Percentiles rank a stretch among this genome's conserved stretches.
These are phyloP conservation scores for Barypeithes pellucidus DNA, from an alignment of 2,888 invertebrate genomes.

Conservation along the genomic window DNA sequence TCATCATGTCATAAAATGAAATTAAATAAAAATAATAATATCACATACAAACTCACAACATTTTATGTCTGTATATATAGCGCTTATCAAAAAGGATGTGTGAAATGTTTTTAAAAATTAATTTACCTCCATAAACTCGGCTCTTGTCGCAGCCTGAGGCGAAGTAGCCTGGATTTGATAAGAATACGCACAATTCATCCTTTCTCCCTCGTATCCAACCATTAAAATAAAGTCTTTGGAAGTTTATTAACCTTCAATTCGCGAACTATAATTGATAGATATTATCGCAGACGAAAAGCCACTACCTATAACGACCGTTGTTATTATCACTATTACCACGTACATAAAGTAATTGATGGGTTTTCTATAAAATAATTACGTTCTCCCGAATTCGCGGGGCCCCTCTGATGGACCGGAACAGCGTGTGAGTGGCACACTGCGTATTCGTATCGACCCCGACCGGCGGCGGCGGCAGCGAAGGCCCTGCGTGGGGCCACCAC, in stretches of 20 bases:
- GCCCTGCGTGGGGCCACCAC: conserved; percentile 54
- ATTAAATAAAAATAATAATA: too few relatives aligned
- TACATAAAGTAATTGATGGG: conserved; percentile 63
- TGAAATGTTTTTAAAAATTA: too few relatives aligned
- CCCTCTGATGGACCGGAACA: conserved; percentile 62
- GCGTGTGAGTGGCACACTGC: conserved; percentile 62
- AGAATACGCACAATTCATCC: conserved; percentile 68
- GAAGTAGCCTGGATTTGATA: conserved; percentile 68
- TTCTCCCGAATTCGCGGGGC: conserved; percentile 36
- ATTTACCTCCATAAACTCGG: conserved; percentile 68
- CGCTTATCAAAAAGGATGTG: too few relatives aligned
- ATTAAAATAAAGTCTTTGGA: conserved; percentile 1
- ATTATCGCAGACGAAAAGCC: conserved; percentile 55
- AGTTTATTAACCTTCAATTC: background rate
- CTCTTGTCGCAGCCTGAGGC: conserved; percentile 67
- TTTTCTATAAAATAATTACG: conserved; percentile 34
- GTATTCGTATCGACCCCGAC: conserved; percentile 57
- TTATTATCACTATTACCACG: conserved; percentile 63
- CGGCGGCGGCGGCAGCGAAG: conserved; percentile 38
- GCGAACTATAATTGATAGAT: too few relatives aligned
- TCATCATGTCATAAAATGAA: too few relatives aligned
- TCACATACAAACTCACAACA: too few relatives aligned
- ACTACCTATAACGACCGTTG: conserved; percentile 61
- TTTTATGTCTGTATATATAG: too few relatives aligned
- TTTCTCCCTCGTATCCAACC: conserved; percentile 28